Conservation (phyloP, 1,140 invertebrate genomes). For the Delia radicum region DNA sequence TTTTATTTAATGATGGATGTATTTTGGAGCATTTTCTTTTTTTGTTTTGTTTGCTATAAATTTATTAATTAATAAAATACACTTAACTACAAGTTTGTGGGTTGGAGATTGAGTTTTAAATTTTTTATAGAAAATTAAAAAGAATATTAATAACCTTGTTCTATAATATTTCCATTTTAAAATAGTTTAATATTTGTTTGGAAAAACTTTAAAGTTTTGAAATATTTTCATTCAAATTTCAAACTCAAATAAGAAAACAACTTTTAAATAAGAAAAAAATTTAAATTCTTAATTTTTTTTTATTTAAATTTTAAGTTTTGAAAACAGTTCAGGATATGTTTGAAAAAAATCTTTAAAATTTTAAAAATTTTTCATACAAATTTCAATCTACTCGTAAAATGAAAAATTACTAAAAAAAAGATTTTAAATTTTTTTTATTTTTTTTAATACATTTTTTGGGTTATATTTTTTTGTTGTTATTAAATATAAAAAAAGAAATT, state of each 20-base stretch:
- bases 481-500: conserved; percentile 1
- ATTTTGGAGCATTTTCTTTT: not conserved
- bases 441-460: not conserved
- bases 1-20: not conserved
- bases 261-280: no score
- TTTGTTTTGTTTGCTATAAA: not conserved
- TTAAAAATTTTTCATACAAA: no score
- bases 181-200: no score
- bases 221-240: no score
- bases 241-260: no score
- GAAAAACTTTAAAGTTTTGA: no score
- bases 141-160: not conserved
- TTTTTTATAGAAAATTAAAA: not conserved
- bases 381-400: not conserved
- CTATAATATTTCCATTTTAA: no score
- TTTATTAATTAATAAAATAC: no score
- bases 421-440: not conserved
- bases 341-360: no score
- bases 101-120: not conserved
- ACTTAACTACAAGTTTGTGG: not conserved
- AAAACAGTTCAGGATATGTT: no score
- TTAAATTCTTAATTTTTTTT: no score
- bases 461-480: not conserved
- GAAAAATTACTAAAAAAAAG: not conserved
- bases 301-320: no score